Conservation (phyloP, 2,797 vertebrate genomes). For the Pogoniulus pusillus region DNA sequence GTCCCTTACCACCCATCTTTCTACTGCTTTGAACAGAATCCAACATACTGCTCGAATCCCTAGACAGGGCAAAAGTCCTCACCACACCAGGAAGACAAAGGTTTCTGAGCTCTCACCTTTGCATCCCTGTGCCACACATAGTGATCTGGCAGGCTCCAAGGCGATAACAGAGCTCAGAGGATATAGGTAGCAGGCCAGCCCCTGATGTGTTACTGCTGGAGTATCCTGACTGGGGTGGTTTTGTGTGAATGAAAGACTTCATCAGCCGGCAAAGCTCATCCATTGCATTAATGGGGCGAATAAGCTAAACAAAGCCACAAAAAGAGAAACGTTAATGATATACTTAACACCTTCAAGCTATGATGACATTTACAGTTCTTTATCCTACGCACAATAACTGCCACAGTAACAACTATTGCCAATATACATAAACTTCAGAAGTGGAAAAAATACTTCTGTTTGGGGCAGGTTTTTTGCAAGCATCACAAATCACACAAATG, state of each 20-base stretch:
- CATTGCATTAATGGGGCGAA: slow-evolving; percentile 96
- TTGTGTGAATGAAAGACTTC: slow-evolving; percentile 88
- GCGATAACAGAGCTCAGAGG: slow-evolving; percentile 94
- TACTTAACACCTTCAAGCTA: not conserved
- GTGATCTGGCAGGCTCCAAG: slow-evolving; percentile 95
- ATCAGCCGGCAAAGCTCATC: slow-evolving; percentile 95
- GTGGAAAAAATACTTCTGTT: not conserved
- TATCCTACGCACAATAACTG: not conserved
- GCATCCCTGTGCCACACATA: slow-evolving; percentile 96
- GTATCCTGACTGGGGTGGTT: slow-evolving; percentile 64
- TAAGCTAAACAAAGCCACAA: slow-evolving; percentile 79
- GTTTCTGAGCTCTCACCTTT: slow-evolving; percentile 81
- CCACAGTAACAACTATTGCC: not conserved
- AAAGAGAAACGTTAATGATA: not conserved
- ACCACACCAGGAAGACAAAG: not conserved
- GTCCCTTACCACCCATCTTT: not conserved
- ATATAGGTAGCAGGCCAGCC: slow-evolving; percentile 87
- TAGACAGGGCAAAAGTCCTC: not conserved
- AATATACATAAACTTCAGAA: not conserved
- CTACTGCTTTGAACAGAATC: not conserved
- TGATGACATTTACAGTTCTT: not conserved
- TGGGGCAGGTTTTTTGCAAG: not conserved
- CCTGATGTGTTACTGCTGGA: slow-evolving; percentile 78
- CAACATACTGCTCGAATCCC: not conserved
- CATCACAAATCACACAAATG: not conserved